Evolutionary conservation across 2,888 invertebrate species (phyloP).

Genomic region (Nymphalis c-album): DNA sequence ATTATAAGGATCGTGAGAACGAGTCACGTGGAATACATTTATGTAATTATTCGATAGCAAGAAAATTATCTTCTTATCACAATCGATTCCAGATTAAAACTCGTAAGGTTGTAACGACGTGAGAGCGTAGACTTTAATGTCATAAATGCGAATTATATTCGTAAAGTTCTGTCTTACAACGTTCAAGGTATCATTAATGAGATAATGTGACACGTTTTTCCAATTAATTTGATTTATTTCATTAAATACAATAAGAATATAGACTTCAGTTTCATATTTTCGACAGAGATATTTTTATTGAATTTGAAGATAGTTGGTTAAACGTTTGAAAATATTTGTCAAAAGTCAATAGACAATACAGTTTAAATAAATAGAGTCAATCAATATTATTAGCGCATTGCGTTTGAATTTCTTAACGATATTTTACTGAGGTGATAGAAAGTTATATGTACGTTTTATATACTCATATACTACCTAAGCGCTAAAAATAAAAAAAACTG

Average conservation of each 20-base stretch:
- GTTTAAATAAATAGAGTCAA: no score
- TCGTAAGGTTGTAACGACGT: conserved; percentile 47
- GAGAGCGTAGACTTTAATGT: conserved; percentile 48
- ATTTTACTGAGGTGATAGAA: no score
- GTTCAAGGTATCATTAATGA: conserved; percentile 11
- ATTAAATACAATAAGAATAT: no score
- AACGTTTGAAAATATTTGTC: no score
- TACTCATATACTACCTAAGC: background rate
- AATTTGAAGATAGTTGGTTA: no score
- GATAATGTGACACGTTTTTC: background rate
- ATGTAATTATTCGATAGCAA: conserved; percentile 41
- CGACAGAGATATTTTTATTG: no score
- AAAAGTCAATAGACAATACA: no score
- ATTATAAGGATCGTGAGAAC: conserved; percentile 38
- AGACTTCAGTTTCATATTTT: no score
- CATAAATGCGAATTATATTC: conserved; percentile 54
- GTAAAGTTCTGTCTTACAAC: conserved; percentile 33
- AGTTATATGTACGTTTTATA: no score
- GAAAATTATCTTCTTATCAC: conserved; percentile 38
- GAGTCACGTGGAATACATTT: conserved; percentile 50
- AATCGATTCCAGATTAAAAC: conserved; percentile 41
- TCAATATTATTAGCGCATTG: no score
- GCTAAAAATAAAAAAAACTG: background rate
- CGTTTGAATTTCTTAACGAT: no score
- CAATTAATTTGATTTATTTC: no score